These are phyloP conservation scores for Apamea monoglypha DNA, from an alignment of 2,888 invertebrate genomes.

Conservation along the genomic window DNA sequence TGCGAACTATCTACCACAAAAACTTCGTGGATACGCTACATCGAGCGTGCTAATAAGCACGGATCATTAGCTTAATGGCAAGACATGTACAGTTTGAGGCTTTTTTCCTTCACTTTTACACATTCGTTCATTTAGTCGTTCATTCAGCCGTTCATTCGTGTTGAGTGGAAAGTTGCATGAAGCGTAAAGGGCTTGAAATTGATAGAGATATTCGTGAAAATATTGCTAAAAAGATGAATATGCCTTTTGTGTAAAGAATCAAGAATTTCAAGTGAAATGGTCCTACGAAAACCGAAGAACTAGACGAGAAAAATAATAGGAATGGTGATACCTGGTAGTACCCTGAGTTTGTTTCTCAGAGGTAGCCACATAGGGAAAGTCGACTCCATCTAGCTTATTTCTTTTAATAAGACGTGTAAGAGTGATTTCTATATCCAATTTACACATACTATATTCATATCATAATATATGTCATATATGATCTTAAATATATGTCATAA, in stretches of 20 bases:
- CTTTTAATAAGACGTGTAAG: too few relatives aligned
- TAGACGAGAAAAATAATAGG: too few relatives aligned
- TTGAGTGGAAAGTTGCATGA: slow-evolving; percentile 52
- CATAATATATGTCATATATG: too few relatives aligned
- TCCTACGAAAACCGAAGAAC: too few relatives aligned
- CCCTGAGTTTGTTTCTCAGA: too few relatives aligned
- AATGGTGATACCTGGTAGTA: too few relatives aligned
- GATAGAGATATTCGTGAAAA: slow-evolving; percentile 6
- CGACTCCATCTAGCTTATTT: too few relatives aligned
- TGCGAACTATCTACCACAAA: slow-evolving; percentile 53
- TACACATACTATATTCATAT: too few relatives aligned
- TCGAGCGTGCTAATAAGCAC: slow-evolving; percentile 67
- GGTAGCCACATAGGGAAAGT: too few relatives aligned
- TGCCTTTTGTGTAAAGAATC: background rate
- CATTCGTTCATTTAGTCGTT: slow-evolving; percentile 54
- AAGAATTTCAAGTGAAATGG: too few relatives aligned
- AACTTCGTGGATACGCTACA: slow-evolving; percentile 62
- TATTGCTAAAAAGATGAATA: slow-evolving; percentile 5
- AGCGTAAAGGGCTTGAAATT: slow-evolving; percentile 25
- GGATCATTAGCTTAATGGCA: slow-evolving; percentile 72
- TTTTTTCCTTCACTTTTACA: slow-evolving; percentile 58
- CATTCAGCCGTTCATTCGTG: slow-evolving; percentile 53
- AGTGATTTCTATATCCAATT: background rate
- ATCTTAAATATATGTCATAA: too few relatives aligned
- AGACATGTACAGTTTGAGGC: slow-evolving; percentile 62